Evolutionary conservation across 2,113 vertebrate genomes (phyloP), one percentile per base, ranked within the genome.

Genomic region (Esox niger): DNA sequence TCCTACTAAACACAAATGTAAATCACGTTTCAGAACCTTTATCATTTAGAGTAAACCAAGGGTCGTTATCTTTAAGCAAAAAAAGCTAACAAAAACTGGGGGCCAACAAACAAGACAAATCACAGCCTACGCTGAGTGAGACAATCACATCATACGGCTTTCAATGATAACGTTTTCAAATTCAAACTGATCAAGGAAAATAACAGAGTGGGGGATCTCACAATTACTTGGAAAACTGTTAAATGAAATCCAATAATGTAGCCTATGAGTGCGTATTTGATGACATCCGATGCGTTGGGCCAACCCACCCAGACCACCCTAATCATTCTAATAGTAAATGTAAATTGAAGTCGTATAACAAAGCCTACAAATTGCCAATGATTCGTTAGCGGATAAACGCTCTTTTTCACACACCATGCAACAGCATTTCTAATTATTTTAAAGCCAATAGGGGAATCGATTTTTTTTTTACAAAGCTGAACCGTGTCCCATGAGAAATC

Each of bases 401-500:
- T 71, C 75, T 68, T 78, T n/a, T 80, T 83, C 82, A 81, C 78
- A 55, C 56, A 58, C 70, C 68, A 55, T 23, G 49, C 2, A 21
- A 74, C 80, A 77, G 80, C 23, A 73, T 83, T 81, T 84, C 71
- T 79, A 88, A 90, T 87, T 82, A 86, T 86, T 89, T 84, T 71
- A 84, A 80, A 82, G 84, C 80, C 81, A 87, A 86, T 84, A 83
- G 64, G 71, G 64, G 32, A 35, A 86, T 84, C 70, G 84, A 84
- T 86, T 80, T 78, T 68, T 56, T 38, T 56, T 71, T 71, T 58
- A 49, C 59, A 64, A 70, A 54, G 69, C 76, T 38, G 64, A 66
- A 64, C 59, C 68, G 69, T 15, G 38, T 74, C 79, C 64, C 71
- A 23, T 10, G 78, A 85, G 79, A 82, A 65, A 82, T 75, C 43